Base-by-base conservation (phyloP, 2,888 invertebrate species). In the Drosophila hamatofila region DNA sequence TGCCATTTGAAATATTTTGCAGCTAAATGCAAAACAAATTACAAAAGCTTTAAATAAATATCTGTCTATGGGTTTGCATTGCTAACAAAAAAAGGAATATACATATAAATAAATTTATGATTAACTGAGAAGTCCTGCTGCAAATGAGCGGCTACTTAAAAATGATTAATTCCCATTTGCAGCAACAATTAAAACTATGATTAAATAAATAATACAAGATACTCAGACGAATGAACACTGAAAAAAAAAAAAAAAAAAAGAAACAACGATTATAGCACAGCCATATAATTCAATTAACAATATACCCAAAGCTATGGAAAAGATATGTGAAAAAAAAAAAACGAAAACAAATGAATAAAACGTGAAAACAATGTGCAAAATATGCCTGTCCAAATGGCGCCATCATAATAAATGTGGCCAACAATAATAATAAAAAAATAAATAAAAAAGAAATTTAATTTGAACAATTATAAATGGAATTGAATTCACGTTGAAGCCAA, bases 231-330 rank as follows among this genome's bases (percentile, higher is more conserved):
- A 14, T 3, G 27, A 61, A 2, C 54, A 48, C 23, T 25, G 33
- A 4, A 44, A 46, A 11, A 48, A 41, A 37, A 52, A 55, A 59
- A 44, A n/a, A n/a, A n/a, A 39, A 42, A 9, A 39, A 9, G 18
- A 18, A 18, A 39, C 9, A 66, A 48, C 52, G 37, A 61, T 41
- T 35, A 65, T 71, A 67, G 48, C 27, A 33, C 39, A 56, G 46
- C 59, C 55, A 58, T 78, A 72, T 81, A 78, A 83, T 83, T 81
- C 69, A 83, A 83, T 86, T 86, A 83, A 83, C 81, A 83, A 72
- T 73, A 62, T 65, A 72, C 39, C 44, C 23, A 67, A 63, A 55
- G 23, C 37, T 11, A 51, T 59, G 18, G 27, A 27, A 23, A 63
- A 62, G 18, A 46, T 33, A 49, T 16, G 6, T n/a, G 12, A 1